Base-by-base conservation (phyloP, 2,113 vertebrate genomes). In the Papio anubis region DNA sequence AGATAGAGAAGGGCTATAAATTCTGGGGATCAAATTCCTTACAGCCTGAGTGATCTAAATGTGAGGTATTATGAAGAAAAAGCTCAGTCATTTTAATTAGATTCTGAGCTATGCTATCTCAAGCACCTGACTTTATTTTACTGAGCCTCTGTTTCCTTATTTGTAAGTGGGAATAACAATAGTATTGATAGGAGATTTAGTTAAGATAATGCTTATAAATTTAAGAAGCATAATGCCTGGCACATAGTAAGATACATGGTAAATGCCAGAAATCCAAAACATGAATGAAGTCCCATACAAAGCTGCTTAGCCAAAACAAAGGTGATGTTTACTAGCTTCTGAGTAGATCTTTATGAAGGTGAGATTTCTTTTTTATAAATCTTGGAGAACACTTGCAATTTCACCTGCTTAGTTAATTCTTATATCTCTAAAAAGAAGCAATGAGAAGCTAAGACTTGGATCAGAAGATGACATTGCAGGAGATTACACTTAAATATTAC, bases 191-290 rank as follows among this genome's bases (percentile, higher is more conserved):
- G 27, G 75, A 92, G 64, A 7, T 93, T 93, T 79, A 64, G 75
- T 97, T 80, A 93, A 94, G 59, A 5, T 93, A 57, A 89, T 93
- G 16, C 7, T 61, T 79, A 59, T 35, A 68, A 66, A 91, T 70
- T 78, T 64, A 75, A n/a, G 40, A 89, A 82, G 64, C 17, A 82
- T 30, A 75, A 23, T 32, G 8, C 45, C 30, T 83, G 45, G 52
- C 68, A 48, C 35, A 17, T 43, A 75, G 50, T 38, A 68, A 35
- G 52, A 16, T 35, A 50, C 32, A 43, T 17, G 8, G 23, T 43
- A 5, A 23, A 38, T 92, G 68, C 14, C 32, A 17, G 23, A 9
- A 27, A 76, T 40, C 6, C 45, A 52, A 57, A 72, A 25, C 50
- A 90, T 81, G 23, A 85, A 68, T 73, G 64, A 82, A 94, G 68